These are phyloP conservation scores for Sebastes hubbsi DNA, from an alignment of 2,797 vertebrate genomes.

Conservation along the genomic window DNA sequence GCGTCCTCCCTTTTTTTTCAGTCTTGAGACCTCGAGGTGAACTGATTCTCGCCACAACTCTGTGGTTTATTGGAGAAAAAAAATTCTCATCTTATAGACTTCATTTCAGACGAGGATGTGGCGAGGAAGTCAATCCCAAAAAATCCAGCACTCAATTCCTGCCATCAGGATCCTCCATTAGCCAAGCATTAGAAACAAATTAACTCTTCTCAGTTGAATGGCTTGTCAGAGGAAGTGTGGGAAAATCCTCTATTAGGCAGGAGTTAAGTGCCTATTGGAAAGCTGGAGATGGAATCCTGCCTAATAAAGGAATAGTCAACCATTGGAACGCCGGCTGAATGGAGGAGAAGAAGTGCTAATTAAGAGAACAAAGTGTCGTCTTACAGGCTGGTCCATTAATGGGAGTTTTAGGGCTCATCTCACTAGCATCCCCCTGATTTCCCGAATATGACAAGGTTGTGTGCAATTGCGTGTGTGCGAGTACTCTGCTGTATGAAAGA, in stretches of 20 bases:
- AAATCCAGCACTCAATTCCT: slow-evolving; percentile 73
- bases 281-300: slow-evolving; percentile 81
- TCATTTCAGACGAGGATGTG: slow-evolving; percentile 61
- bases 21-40: slow-evolving; percentile 38
- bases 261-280: slow-evolving; percentile 84
- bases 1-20: not conserved
- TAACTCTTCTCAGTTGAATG: slow-evolving; percentile 83
- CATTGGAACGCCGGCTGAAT: slow-evolving; percentile 81
- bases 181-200: slow-evolving; percentile 85
- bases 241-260: slow-evolving; percentile 85
- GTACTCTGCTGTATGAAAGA: slow-evolving; percentile 31
- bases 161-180: slow-evolving; percentile 81
- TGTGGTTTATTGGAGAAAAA: slow-evolving; percentile 31
- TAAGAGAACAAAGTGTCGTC: slow-evolving; percentile 83
- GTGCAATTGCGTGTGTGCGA: slow-evolving; percentile 21
- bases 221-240: slow-evolving; percentile 83
- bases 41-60: slow-evolving; percentile 28
- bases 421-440: slow-evolving; percentile 37
- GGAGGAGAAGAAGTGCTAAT: slow-evolving; percentile 80
- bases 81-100: slow-evolving; percentile 53
- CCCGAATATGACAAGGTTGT: slow-evolving; percentile 50
- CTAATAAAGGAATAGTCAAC: slow-evolving; percentile 85
- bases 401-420: slow-evolving; percentile 70
- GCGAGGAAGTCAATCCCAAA: slow-evolving; percentile 65
- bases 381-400: slow-evolving; percentile 74